These are phyloP conservation scores for Alviniconcha strummeri DNA, from an alignment of 2,888 invertebrate species.

Conservation along the genomic window DNA sequence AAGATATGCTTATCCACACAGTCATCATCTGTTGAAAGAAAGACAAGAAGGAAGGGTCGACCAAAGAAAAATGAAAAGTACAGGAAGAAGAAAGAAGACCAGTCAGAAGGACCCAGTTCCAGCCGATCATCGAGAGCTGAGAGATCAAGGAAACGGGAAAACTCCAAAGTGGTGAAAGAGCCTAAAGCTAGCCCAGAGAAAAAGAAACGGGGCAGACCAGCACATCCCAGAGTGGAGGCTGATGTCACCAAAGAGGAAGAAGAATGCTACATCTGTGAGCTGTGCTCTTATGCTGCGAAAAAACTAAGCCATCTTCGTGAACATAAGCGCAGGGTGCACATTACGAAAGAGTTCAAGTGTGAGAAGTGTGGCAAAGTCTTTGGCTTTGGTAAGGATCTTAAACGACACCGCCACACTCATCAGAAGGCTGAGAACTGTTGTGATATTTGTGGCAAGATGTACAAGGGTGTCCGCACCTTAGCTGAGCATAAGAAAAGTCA, in stretches of 20 bases:
- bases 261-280: slow-evolving; percentile 40
- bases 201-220: not conserved
- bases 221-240: not conserved
- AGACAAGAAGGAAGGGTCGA: slow-evolving; percentile 20
- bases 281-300: slow-evolving; percentile 51
- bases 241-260: not conserved
- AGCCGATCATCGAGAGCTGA: slow-evolving; percentile 4
- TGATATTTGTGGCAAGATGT: slow-evolving; percentile 60
- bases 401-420: slow-evolving; percentile 54
- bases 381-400: slow-evolving; percentile 56
- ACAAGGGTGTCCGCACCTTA: slow-evolving; percentile 54
- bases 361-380: slow-evolving; percentile 56
- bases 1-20: too few relatives aligned
- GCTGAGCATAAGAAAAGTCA: slow-evolving; percentile 55
- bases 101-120: slow-evolving; percentile 14
- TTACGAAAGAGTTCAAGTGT: slow-evolving; percentile 51
- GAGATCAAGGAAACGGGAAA: slow-evolving; percentile 6
- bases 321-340: slow-evolving; percentile 55
- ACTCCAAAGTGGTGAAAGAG: not conserved
- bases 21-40: not conserved
- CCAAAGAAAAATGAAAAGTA: slow-evolving; percentile 31
- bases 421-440: slow-evolving; percentile 53
- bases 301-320: slow-evolving; percentile 49
- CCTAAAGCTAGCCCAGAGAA: not conserved
- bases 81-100: slow-evolving; percentile 18